Base-by-base conservation (phyloP, 2,888 invertebrate species). In the Crematogaster levior region DNA sequence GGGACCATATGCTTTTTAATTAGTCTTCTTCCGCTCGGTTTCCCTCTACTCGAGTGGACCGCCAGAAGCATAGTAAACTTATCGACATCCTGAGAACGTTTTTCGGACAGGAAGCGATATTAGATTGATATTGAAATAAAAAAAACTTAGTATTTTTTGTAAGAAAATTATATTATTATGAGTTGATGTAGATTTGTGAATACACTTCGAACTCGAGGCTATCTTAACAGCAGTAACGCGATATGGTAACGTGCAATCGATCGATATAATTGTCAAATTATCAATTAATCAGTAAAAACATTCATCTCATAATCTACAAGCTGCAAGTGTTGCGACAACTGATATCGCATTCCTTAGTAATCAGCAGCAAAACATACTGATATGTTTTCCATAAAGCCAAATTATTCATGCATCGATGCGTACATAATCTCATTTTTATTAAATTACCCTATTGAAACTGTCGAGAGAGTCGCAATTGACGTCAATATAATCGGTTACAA, bases 1-100 rank as follows among this genome's bases (percentile, higher is more conserved):
- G 83, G 85, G 83, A 85, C 89, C 91, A 89, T 91, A 88, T 89
- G 90, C 89, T 91, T 91, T 92, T 92, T 93, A 92, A 93, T 93
- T 92, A 83, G 70, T 73, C 63, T 40, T 56, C 40, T 60, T 81
- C 48, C 48, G 30, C 81, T 53, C 61, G 53, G n/a, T 51, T 65
- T 75, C 18, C n/a, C 53, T 65, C 24, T n/a, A 51, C 12, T 75
- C 10, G 37, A 65, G 51, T 63, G 46, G 43, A 51, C 79, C 46
- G 48, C 21, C 51, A 53, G 66, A 81, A 81, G 74, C 56, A 24
- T 27, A 51, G 18, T 48, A 34, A 60, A 61, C 24, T 63, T 24
- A 15, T 18, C 61, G 34, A 48, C 27, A 40, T 65, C 0, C 30
- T n/a, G 21, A 65, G 18, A 30, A 80, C 24, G n/a, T 60, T 1